phyloP scores from a whole-genome alignment of 2,113 vertebrate genomes.

The Anas platyrhynchos region DNA sequence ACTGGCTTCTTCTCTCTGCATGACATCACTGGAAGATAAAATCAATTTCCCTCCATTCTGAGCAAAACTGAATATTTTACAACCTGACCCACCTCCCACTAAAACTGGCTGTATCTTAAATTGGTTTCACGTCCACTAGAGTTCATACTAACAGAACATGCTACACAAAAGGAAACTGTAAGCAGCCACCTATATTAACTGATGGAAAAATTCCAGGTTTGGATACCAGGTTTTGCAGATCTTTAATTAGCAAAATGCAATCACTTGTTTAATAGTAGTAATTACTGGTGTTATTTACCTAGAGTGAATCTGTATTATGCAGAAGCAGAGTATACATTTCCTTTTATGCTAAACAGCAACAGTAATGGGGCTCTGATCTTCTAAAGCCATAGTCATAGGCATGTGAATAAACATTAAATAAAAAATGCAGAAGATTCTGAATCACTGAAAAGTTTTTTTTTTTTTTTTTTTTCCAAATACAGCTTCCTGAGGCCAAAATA shows the following conservation, averaged over 20 bases:
- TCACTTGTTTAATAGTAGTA: not conserved
- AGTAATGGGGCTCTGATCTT: not conserved
- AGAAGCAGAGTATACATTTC: not conserved
- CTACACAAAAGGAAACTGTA: not conserved
- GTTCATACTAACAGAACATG: not conserved
- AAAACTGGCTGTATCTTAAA: not conserved
- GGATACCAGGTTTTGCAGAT: not conserved
- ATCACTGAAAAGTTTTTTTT: not conserved
- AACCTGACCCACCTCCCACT: not conserved
- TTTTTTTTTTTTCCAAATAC: not conserved
- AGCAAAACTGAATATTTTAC: not conserved
- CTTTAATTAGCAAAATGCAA: not conserved
- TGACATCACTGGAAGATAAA: not conserved
- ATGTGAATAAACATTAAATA: not conserved
- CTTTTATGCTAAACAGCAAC: not conserved
- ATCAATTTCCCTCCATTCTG: not conserved
- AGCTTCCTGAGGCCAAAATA: constrained; percentile 23
- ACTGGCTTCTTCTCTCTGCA: not conserved
- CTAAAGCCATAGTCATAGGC: too few relatives aligned
- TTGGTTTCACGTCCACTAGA: not conserved
- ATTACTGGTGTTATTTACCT: not conserved
- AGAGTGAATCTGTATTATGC: not conserved
- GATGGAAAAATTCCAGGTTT: not conserved
- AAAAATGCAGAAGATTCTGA: constrained; percentile 39
- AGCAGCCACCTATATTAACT: not conserved